These are phyloP conservation scores for Myotis davidii DNA, from an alignment of 2,113 vertebrate genomes.

Conservation along the genomic window DNA sequence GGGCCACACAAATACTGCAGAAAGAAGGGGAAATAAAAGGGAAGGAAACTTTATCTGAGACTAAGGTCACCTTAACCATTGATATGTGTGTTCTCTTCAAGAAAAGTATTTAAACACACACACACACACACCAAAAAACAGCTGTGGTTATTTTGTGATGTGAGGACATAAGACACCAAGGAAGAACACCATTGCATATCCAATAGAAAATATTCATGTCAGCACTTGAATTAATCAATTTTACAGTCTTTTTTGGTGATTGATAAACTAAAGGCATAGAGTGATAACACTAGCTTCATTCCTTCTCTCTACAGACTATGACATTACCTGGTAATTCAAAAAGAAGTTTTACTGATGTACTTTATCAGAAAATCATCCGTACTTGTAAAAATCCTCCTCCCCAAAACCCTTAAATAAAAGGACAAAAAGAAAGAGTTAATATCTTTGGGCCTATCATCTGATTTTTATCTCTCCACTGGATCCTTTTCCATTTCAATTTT, in stretches of 20 bases:
- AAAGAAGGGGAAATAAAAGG: not conserved
- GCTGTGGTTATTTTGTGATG: not conserved
- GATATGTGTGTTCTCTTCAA: not conserved
- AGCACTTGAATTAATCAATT: not conserved
- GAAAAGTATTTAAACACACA: not conserved
- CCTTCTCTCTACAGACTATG: not conserved
- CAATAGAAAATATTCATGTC: not conserved
- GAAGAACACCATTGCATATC: not conserved
- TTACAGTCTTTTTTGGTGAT: not conserved
- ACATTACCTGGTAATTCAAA: not conserved
- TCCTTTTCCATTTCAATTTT: constrained; percentile 37
- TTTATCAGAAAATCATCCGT: constrained; percentile 21
- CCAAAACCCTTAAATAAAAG: not conserved
- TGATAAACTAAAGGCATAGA: constrained; percentile 35
- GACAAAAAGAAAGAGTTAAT: not conserved
- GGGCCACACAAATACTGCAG: not conserved
- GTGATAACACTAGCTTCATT: not conserved
- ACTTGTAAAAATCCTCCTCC: not conserved
- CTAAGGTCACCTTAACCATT: not conserved
- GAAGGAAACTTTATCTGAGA: not conserved
- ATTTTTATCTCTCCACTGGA: not conserved
- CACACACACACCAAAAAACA: no score
- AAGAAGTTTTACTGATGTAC: constrained; percentile 5
- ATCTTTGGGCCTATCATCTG: not conserved
- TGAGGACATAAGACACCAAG: not conserved